phyloP scores from a whole-genome alignment of 1,140 invertebrate genomes.

The Condylostylus longicornis region DNA sequence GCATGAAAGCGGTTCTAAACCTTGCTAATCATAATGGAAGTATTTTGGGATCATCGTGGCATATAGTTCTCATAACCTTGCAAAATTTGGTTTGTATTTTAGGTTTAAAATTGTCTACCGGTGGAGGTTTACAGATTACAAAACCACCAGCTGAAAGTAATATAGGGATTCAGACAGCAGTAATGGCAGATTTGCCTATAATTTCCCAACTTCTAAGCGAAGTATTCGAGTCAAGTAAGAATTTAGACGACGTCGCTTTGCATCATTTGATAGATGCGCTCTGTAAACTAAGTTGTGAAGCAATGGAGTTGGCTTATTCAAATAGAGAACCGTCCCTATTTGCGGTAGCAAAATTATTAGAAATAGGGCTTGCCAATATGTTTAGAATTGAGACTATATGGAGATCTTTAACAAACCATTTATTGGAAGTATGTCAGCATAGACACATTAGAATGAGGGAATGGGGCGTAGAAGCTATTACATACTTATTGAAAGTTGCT shows the following conservation, averaged over 20 bases:
- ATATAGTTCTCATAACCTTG: constrained; percentile 84
- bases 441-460: constrained; percentile 88
- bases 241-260: constrained; percentile 84
- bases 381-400: constrained; percentile 86
- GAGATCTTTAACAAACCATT: constrained; percentile 90
- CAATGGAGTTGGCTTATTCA: constrained; percentile 91
- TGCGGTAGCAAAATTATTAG: constrained; percentile 90
- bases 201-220: constrained; percentile 83
- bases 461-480: constrained; percentile 95
- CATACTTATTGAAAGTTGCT: constrained; percentile 85
- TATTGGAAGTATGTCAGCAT: constrained; percentile 91
- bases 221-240: constrained; percentile 87
- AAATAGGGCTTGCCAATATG: constrained; percentile 92
- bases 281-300: constrained; percentile 89
- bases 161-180: constrained; percentile 88
- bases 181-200: constrained; percentile 90
- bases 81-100: constrained; percentile 97
- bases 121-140: constrained; percentile 68
- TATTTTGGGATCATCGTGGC: constrained; percentile 85
- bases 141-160: constrained; percentile 59
- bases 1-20: constrained; percentile 78
- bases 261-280: constrained; percentile 94
- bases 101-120: constrained; percentile 85
- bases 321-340: constrained; percentile 94
- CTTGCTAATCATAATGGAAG: constrained; percentile 85